Conservation (phyloP, 1,140 invertebrate genomes). For the Dreissena rostriformis region DNA sequence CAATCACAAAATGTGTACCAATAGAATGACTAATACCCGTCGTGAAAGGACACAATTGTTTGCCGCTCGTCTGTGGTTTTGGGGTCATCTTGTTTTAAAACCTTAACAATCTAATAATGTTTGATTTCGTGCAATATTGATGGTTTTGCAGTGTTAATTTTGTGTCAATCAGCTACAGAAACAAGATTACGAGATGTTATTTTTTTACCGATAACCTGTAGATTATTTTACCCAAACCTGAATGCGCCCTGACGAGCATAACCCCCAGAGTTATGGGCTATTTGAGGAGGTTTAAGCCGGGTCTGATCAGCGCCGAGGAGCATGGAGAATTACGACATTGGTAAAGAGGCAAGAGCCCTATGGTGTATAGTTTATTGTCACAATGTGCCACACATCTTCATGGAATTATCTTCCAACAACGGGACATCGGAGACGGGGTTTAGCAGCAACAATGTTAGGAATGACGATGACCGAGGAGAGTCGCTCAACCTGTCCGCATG, state of each 20-base stretch:
- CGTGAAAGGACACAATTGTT: too few species aligned
- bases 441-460: too few species aligned
- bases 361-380: too few species aligned
- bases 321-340: neutral
- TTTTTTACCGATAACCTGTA: neutral
- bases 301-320: neutral
- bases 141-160: neutral
- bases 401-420: too few species aligned
- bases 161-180: neutral
- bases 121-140: constrained; percentile 1
- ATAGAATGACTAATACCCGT: too few species aligned
- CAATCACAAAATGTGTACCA: too few species aligned
- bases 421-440: too few species aligned
- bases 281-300: neutral
- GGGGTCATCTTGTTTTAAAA: too few species aligned
- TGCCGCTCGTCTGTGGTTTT: too few species aligned
- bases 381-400: too few species aligned
- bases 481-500: too few species aligned
- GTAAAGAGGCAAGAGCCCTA: neutral
- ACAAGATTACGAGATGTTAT: neutral
- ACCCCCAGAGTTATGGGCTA: neutral
- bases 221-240: neutral
- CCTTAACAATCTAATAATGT: neutral
- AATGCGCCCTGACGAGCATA: neutral
- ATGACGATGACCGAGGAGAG: too few species aligned